A percentile compares a stretch with the other conserved stretches of the same genome.
phyloP scores from a whole-genome alignment of 2,888 invertebrate genomes.

The Parascotia fuliginaria region DNA sequence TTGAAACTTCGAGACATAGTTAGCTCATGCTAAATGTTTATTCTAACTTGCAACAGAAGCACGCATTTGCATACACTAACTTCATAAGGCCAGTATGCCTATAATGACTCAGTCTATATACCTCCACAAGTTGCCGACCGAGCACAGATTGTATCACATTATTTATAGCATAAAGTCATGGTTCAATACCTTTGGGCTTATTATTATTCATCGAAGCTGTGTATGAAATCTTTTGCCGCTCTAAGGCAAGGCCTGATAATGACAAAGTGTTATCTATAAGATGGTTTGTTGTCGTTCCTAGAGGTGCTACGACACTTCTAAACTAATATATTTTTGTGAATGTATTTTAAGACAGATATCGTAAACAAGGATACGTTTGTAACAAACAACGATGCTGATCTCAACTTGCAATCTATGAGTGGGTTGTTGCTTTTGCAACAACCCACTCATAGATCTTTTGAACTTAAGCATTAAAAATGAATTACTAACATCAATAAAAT shows the following conservation, averaged over 20 bases:
- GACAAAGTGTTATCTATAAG: constrained; percentile 40
- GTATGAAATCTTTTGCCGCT: constrained; percentile 53
- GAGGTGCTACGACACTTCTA: too few species aligned
- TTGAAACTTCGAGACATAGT: too few species aligned
- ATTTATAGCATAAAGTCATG: constrained; percentile 73
- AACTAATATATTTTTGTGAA: too few species aligned
- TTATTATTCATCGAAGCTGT: constrained; percentile 67
- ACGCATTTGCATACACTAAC: constrained; percentile 56
- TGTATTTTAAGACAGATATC: too few species aligned
- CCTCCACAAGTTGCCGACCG: constrained; percentile 39
- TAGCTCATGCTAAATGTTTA: constrained; percentile 58
- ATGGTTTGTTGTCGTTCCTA: constrained; percentile 24
- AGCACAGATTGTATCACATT: constrained; percentile 68
- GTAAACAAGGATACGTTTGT: constrained; percentile 10
- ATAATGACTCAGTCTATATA: constrained; percentile 44
- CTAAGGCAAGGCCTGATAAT: constrained; percentile 42
- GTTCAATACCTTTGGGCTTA: constrained; percentile 69
- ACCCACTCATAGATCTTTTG: too few species aligned
- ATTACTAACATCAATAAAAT: too few species aligned
- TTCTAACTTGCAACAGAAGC: constrained; percentile 54
- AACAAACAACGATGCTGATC: too few species aligned
- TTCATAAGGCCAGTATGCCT: constrained; percentile 39
- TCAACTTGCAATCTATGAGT: too few species aligned
- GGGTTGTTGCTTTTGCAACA: too few species aligned
- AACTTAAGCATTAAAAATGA: too few species aligned